A percentile compares a stretch with the other conserved stretches of the same genome.
Evolutionary conservation across 2,797 vertebrate genomes (phyloP).

Genomic region (Myoxocephalus aenaeus): DNA sequence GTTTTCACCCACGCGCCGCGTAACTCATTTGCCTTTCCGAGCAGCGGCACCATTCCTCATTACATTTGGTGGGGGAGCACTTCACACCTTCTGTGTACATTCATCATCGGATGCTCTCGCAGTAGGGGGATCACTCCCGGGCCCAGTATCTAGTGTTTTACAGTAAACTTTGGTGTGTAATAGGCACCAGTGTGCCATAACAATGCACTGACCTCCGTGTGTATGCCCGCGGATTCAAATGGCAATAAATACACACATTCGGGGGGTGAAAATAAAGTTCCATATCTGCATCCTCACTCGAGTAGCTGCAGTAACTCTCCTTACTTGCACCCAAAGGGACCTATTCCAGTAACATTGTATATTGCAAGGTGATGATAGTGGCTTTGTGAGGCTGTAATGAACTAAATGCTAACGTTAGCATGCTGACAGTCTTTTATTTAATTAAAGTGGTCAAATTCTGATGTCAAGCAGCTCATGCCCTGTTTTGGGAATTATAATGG

Average conservation of each 20-base stretch:
- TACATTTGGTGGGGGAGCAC: conserved; percentile 17
- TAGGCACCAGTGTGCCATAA: background rate
- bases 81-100: conserved; percentile 13
- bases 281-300: background rate
- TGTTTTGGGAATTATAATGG: no score
- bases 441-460: background rate
- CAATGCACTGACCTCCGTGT: background rate
- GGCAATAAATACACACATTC: background rate
- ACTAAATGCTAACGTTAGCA: background rate
- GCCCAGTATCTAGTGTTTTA: background rate
- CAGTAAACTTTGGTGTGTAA: background rate
- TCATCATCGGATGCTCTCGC: conserved; percentile 24
- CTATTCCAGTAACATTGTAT: background rate
- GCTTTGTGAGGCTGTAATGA: background rate
- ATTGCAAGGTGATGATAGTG: background rate
- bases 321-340: background rate
- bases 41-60: conserved; percentile 4
- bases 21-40: conserved; percentile 15
- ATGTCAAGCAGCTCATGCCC: background rate
- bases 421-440: background rate
- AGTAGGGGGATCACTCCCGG: background rate
- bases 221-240: background rate
- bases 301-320: background rate
- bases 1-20: conserved; percentile 23
- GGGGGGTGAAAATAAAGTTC: background rate